Percentiles rank a stretch among this genome's conserved stretches.
These are phyloP conservation scores for Lithophane semibrunnea DNA, from an alignment of 2,888 invertebrate genomes.

Conservation along the genomic window DNA sequence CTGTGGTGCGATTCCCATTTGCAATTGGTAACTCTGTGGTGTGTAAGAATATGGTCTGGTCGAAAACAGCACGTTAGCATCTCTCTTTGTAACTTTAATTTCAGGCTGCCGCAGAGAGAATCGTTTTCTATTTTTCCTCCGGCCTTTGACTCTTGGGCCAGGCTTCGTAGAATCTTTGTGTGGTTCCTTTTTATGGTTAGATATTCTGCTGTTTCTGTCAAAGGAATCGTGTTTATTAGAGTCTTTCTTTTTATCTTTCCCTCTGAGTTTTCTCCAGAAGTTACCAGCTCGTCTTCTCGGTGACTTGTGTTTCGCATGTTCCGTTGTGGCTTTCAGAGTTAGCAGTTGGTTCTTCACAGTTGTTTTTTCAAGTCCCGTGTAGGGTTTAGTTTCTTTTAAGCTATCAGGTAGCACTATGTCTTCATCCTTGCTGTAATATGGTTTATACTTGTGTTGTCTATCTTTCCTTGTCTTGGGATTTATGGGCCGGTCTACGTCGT, in stretches of 20 bases:
- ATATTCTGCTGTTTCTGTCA: constrained; percentile 35
- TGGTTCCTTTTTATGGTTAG: constrained; percentile 19
- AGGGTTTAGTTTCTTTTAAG: constrained; percentile 6
- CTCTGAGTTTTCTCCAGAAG: constrained; percentile 68
- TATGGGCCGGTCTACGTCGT: constrained; percentile 60
- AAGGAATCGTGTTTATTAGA: constrained; percentile 17
- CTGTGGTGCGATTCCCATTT: constrained; percentile 27
- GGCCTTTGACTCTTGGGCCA: constrained; percentile 2
- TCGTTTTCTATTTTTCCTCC: constrained; percentile 29
- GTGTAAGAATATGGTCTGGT: constrained; percentile 11
- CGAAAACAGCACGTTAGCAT: neutral
- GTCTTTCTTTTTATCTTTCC: constrained; percentile 53
- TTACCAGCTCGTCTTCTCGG: constrained; percentile 45
- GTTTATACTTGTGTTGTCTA: constrained; percentile 60
- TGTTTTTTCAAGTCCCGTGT: neutral
- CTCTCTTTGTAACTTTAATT: constrained; percentile 35
- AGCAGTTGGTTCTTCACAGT: neutral
- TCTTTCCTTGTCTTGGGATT: constrained; percentile 58
- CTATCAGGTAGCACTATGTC: neutral
- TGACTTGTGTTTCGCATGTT: constrained; percentile 49
- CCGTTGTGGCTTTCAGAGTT: constrained; percentile 16
- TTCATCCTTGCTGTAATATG: constrained; percentile 49
- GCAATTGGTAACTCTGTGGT: constrained; percentile 10
- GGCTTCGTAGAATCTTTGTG: neutral
- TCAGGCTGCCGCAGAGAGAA: neutral